Evolutionary conservation across 2,888 invertebrate genomes (phyloP), one percentile per base, ranked within the genome.

Genomic region (Eubasilissa splendida): DNA sequence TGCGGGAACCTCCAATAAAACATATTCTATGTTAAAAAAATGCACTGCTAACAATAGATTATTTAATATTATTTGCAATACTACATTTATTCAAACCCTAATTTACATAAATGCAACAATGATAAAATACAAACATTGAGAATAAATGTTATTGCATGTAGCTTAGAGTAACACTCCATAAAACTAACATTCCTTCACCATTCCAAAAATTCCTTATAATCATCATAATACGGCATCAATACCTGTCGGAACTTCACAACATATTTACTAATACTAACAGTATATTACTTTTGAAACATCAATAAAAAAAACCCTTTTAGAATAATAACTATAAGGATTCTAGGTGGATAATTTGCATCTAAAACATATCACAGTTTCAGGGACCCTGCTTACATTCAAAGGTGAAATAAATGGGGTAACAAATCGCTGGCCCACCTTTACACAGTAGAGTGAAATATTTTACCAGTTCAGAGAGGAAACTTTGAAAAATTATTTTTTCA

Each of bases 361-460:
- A 83, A 81, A 81, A 80, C 79, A 83, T 83, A 83, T 83, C 83
- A 83, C 83, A 83, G 83, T 80, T 83, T 79, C 52, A 77, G 81
- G 80, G 81, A 81, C 81, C 83, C 81, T 83, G 83, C 75, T 80
- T 80, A 83, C 63, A 80, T 71, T 71, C 58, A 82, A 68, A 83
- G 53, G 77, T 77, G 83, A 77, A 76, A 77, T 70, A 80, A 68
- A 56, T 50, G 65, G 60, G 54, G 79, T 71, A 77, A 79, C 63
- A 74, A 79, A 42, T 42, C 42, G 42, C 42, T 42, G 42, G 42
- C 42, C 2, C 42, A 42, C 42, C 42, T 42, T 42, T 42, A 42
- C 42, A 42, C 7, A 42, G 42, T 42, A 42, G 4, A 42, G 42
- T 42, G 42, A 7, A 42, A 42, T 42, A 42, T 42, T 42, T 42